Evolutionary conservation across 2,113 vertebrate species (phyloP).

Genomic region (Laticauda laticaudata): DNA sequence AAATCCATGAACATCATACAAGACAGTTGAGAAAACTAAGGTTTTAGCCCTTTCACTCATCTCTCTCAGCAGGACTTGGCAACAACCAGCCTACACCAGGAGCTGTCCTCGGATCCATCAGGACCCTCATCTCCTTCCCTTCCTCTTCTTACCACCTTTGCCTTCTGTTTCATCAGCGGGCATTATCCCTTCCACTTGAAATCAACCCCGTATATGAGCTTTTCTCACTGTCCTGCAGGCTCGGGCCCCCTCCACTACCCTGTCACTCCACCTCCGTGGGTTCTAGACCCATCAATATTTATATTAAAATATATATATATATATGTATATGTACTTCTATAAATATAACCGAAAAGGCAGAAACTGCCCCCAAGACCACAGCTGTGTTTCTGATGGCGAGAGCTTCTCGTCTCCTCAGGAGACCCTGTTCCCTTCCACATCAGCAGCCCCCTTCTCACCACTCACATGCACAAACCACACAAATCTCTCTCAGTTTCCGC

Average conservation of each 20-base stretch:
- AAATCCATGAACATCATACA: conserved; percentile 56
- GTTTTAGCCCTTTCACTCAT: conserved; percentile 33
- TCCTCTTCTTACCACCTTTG: conserved; percentile 19
- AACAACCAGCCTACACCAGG: conserved; percentile 33
- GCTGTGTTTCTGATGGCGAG: conserved; percentile 61
- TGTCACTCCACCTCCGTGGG: conserved; percentile 24
- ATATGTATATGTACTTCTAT: conserved; percentile 52
- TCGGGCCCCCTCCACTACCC: conserved; percentile 1
- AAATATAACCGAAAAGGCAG: conserved; percentile 65
- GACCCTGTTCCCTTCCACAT: conserved; percentile 12
- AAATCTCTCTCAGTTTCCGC: neutral
- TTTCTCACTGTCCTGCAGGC: conserved; percentile 41
- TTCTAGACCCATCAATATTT: conserved; percentile 45
- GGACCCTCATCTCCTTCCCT: neutral
- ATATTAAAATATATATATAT: conserved; percentile 17
- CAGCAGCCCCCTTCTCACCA: conserved; percentile 32
- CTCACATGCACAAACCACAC: neutral
- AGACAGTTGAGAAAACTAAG: conserved; percentile 32
- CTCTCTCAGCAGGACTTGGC: conserved; percentile 62
- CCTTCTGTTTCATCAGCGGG: conserved; percentile 13
- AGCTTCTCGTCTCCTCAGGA: conserved; percentile 47
- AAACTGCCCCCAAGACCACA: conserved; percentile 54
- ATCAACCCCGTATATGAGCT: conserved; percentile 30
- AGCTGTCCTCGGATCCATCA: neutral
- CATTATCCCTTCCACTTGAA: neutral